These are phyloP conservation scores for Macrocentrus cingulum DNA, from an alignment of 1,140 invertebrate species.

Conservation along the genomic window DNA sequence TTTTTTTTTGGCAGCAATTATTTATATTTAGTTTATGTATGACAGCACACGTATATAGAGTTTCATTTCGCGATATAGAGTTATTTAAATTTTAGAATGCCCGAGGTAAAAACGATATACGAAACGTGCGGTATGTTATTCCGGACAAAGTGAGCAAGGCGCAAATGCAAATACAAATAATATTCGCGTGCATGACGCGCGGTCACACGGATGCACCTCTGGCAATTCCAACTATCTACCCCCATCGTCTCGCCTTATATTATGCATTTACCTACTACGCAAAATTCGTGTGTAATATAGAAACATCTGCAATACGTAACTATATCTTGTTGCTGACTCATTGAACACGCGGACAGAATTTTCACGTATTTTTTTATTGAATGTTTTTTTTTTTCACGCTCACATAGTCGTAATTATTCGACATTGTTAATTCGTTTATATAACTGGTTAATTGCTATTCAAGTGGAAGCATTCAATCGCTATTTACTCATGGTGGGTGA, in stretches of 20 bases:
- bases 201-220: background rate
- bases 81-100: slow-evolving; percentile 1
- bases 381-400: too few relatives aligned
- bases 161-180: slow-evolving; percentile 6
- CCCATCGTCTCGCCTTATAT: background rate
- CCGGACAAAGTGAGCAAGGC: background rate
- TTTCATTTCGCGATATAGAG: slow-evolving; percentile 1
- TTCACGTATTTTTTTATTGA: too few relatives aligned
- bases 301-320: too few relatives aligned
- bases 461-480: too few relatives aligned
- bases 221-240: background rate
- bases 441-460: too few relatives aligned
- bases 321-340: too few relatives aligned
- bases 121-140: background rate
- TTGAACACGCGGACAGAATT: too few relatives aligned
- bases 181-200: slow-evolving; percentile 3
- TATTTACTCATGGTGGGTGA: too few relatives aligned
- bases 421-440: too few relatives aligned
- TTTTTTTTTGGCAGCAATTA: background rate
- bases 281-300: background rate
- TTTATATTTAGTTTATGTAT: background rate
- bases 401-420: too few relatives aligned
- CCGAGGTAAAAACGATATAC: slow-evolving; percentile 4
- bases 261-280: background rate
- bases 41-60: background rate